These are phyloP conservation scores for Pantherophis guttatus DNA, from an alignment of 2,113 vertebrate species.

Conservation along the genomic window DNA sequence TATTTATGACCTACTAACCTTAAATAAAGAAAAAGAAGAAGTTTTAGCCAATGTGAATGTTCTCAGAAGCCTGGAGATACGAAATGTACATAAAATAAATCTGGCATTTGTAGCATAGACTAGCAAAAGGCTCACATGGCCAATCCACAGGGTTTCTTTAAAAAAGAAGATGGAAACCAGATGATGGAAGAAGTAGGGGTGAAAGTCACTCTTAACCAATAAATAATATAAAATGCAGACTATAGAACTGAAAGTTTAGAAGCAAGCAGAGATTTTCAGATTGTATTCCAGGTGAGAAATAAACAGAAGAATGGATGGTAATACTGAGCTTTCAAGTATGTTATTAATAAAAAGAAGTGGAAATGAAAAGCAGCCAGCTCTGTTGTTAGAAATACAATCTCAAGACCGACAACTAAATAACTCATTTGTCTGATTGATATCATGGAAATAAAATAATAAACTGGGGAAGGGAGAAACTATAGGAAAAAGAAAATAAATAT, in stretches of 20 bases:
- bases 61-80: conserved; percentile 48
- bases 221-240: conserved; percentile 36
- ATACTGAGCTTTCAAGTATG: conserved; percentile 17
- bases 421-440: not conserved
- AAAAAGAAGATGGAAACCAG: conserved; percentile 45
- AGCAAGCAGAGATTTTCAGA: conserved; percentile 22
- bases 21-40: conserved; percentile 50
- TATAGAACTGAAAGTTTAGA: conserved; percentile 16
- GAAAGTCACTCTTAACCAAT: conserved; percentile 56
- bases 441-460: not conserved
- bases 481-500: conserved; percentile 9
- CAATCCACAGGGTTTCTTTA: conserved; percentile 1
- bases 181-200: conserved; percentile 35
- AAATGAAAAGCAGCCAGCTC: not conserved
- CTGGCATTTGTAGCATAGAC: conserved; percentile 47
- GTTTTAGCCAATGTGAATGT: conserved; percentile 46
- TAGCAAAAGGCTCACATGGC: conserved; percentile 29
- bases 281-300: conserved; percentile 21
- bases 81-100: conserved; percentile 60
- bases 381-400: conserved; percentile 2
- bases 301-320: conserved; percentile 10
- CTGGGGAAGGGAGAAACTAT: not conserved
- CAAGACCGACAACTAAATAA: not conserved
- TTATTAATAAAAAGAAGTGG: not conserved
- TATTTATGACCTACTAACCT: conserved; percentile 76